Evolutionary conservation across 2,888 invertebrate species (phyloP), one percentile per base, ranked within the genome.

Genomic region (Brenthis ino): DNA sequence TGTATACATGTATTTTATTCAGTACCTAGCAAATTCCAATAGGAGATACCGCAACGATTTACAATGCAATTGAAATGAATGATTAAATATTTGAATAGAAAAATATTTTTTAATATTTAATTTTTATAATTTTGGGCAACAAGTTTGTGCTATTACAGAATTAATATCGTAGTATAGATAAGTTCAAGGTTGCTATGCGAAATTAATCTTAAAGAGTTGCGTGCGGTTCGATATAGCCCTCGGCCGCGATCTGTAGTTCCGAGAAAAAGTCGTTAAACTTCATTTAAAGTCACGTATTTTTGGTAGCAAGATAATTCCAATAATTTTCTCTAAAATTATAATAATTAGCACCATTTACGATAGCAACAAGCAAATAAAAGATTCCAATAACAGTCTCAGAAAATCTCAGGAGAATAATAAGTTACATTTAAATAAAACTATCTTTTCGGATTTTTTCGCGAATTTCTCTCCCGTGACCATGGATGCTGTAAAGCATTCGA

Each of bases 321-420:
- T 93, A 88, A 93, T 93, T 91, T 89, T 80, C 83, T 86, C 82
- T 83, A 88, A 91, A 92, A 93, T 93, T 91, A 92, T 92, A 86
- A 93, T 93, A 92, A 93, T 93, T 89, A 92, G 87, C 82, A 84
- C 85, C 87, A 87, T 93, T 93, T 93, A 90, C 85, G 76, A 87
- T 86, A 85, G 89, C 88, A 91, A 91, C 91, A 93, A 93, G 93
- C 92, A 93, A 91, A 93, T 93, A 91, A 92, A 92, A 91, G 85
- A 85, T 81, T 85, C 80, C 76, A 82, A 88, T 85, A 85, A 84
- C 80, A 81, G 74, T 82, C 85, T 82, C 74, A 74, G 77, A 20
- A 64, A 48, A 33, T 57, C 4, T 24, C 48, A 58, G 24, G 2
- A 43, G 8, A 43, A 8, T 43, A 43, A 43, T 1, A 43, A 11